Base-by-base conservation (phyloP, 1,140 invertebrate species). In the Sinella curviseta region DNA sequence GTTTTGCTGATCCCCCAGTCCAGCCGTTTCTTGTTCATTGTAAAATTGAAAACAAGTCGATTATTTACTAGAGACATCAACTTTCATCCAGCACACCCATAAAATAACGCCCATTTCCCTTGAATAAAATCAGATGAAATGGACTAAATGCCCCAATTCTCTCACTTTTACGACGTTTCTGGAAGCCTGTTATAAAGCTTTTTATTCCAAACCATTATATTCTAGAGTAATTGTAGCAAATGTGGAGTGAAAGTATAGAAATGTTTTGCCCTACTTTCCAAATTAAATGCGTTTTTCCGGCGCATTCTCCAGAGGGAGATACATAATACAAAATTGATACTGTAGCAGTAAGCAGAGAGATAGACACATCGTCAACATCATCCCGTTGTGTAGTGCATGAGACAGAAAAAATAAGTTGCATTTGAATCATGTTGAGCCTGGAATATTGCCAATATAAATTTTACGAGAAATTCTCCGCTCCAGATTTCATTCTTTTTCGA, bases 371-470 rank as follows among this genome's bases (percentile, higher is more conserved):
- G n/a, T 20, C 39, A 48, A 12, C 39, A 48, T 48, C 39, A 48
- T 60, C 24, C 24, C 24, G 57, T 16, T n/a, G 24, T 17, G 12
- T 8, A 24, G 65, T 33, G 30, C 4, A 30, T 31, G 31, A 31
- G 30, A 70, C 26, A 70, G 65, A 70, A 65, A 65, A 65, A 65
- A 26, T n/a, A 26, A 24, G 31, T 33, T 70, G 8, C 31, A 33
- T 70, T 70, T 70, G 65, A 70, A 33, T 16, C 65, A 16, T 70
- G 65, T 70, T 33, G 24, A 70, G 65, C 31, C 65, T 70, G 65
- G 65, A 70, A 70, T 70, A 70, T 70, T 70, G 65, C 65, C 65
- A 65, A 70, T 70, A 70, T 70, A 70, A 70, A 70, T 70, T 70
- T 70, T 70, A 70, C 65, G 65, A 70, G 65, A 70, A 70, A 70